Evolutionary conservation across 1,140 invertebrate species (phyloP).

Genomic region (Drosophila pectinifera): DNA sequence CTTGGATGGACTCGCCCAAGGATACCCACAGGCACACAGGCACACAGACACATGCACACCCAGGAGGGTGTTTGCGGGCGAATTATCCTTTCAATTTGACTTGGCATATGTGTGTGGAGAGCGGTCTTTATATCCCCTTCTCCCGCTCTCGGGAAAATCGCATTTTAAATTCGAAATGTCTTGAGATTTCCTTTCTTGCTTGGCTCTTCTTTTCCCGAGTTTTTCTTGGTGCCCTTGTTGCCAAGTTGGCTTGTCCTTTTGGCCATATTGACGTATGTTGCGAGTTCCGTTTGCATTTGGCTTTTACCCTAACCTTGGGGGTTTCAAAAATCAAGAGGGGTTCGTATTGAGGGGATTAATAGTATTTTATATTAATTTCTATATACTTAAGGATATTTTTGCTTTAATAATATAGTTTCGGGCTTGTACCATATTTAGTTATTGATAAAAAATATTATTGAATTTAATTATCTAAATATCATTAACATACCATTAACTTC

Average conservation of each 20-base stretch:
- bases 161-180: constrained; percentile 84
- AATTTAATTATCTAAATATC: no score
- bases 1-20: constrained; percentile 45
- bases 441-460: no score
- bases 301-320: constrained; percentile 9
- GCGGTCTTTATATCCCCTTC: neutral
- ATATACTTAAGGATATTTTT: no score
- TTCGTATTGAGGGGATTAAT: neutral
- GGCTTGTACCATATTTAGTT: no score
- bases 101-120: constrained; percentile 81
- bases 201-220: constrained; percentile 10
- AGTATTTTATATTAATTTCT: neutral
- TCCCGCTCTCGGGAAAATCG: constrained; percentile 63
- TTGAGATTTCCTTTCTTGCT: constrained; percentile 70
- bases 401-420: no score
- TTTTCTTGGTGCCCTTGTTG: constrained; percentile 55
- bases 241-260: constrained; percentile 73
- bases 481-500: no score
- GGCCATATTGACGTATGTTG: constrained; percentile 74
- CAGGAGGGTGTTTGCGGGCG: constrained; percentile 84
- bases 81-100: constrained; percentile 85
- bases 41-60: constrained; percentile 40
- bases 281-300: constrained; percentile 59
- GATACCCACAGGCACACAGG: constrained; percentile 25
- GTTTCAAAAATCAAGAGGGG: neutral